Percentiles rank a stretch among this genome's conserved stretches.
These are phyloP conservation scores for Tridacna crocea DNA, from an alignment of 2,888 invertebrate species.

Conservation along the genomic window DNA sequence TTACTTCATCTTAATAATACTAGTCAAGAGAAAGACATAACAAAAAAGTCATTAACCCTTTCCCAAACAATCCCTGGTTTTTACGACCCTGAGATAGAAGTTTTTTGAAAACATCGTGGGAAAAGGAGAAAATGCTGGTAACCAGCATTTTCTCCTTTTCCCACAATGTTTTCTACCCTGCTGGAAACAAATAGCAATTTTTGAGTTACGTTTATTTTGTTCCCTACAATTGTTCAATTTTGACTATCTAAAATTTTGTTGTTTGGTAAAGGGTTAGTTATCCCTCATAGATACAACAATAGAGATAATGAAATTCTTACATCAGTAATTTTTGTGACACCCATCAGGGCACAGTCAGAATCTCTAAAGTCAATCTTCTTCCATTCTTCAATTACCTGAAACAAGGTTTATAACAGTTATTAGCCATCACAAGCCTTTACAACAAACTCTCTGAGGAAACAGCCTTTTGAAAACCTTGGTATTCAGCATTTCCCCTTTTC, in stretches of 20 bases:
- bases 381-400: slow-evolving; percentile 81
- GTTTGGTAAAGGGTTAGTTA: too few species aligned
- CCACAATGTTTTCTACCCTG: neutral
- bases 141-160: neutral
- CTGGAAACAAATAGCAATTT: too few species aligned
- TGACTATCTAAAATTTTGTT: too few species aligned
- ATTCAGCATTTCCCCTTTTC: neutral
- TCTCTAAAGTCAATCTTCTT: slow-evolving; percentile 77
- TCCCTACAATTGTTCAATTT: too few species aligned
- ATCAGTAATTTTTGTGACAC: slow-evolving; percentile 81
- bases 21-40: too few species aligned
- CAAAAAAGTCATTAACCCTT: too few species aligned
- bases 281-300: too few species aligned
- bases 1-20: too few species aligned
- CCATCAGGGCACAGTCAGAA: slow-evolving; percentile 78
- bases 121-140: neutral
- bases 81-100: too few species aligned
- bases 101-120: too few species aligned
- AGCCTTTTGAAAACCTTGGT: neutral
- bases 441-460: neutral
- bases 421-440: neutral
- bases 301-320: slow-evolving; percentile 68
- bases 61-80: too few species aligned
- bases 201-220: too few species aligned
- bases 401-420: neutral